Percentiles rank a stretch among this genome's conserved stretches.
These are phyloP conservation scores for Plagodis pulveraria DNA, from an alignment of 2,888 invertebrate species.

Conservation along the genomic window DNA sequence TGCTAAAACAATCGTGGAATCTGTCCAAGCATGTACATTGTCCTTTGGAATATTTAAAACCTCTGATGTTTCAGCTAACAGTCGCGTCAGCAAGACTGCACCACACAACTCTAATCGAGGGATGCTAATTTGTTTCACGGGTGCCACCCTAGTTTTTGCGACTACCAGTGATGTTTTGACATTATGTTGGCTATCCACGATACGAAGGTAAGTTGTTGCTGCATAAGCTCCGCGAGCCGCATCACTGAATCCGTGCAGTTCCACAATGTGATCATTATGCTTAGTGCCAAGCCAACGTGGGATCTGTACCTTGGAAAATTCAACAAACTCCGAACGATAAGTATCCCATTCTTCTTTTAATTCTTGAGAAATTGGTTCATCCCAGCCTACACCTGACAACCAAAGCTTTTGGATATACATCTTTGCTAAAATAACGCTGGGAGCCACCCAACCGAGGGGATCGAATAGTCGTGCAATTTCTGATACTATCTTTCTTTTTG, in stretches of 20 bases:
- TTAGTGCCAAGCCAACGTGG: not conserved
- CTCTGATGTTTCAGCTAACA: not conserved
- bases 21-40: not conserved
- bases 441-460: too few relatives aligned
- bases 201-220: not conserved
- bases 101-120: not conserved
- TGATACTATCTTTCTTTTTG: too few relatives aligned
- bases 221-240: not conserved
- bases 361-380: not conserved
- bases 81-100: not conserved
- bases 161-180: not conserved
- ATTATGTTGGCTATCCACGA: not conserved
- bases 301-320: not conserved
- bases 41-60: not conserved
- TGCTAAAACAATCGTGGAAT: not conserved
- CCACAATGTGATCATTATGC: not conserved
- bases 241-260: not conserved
- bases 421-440: not conserved
- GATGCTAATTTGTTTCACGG: not conserved
- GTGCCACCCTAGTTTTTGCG: not conserved
- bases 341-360: not conserved
- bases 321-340: not conserved
- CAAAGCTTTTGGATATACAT: not conserved
- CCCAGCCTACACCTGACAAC: not conserved
- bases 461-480: too few relatives aligned